Percentiles rank a stretch among this genome's conserved stretches.
phyloP scores from a whole-genome alignment of 2,888 invertebrate genomes.

The Nemapogon koenigi region DNA sequence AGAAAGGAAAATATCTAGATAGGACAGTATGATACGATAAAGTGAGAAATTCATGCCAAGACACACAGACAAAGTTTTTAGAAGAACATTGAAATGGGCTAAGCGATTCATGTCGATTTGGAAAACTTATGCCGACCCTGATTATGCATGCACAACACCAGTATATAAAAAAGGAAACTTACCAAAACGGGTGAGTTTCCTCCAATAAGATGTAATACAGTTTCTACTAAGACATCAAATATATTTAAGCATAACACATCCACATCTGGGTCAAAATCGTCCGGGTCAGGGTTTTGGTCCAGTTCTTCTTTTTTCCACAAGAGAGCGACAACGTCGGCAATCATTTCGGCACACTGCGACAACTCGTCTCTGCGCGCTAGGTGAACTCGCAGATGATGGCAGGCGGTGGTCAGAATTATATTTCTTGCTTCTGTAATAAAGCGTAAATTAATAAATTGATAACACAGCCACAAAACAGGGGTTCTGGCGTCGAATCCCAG shows the following conservation, averaged over 20 bases:
- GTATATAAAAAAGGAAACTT: constrained; percentile 17
- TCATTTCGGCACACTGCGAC: constrained; percentile 82
- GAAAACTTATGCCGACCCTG: no score
- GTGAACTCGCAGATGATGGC: constrained; percentile 85
- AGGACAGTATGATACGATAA: no score
- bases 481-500: no score
- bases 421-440: constrained; percentile 83
- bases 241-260: constrained; percentile 83
- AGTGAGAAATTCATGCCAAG: no score
- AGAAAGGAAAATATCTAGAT: no score
- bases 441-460: no score
- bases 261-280: constrained; percentile 71
- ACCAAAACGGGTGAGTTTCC: constrained; percentile 75
- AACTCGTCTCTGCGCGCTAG: constrained; percentile 83
- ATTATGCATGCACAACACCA: neutral
- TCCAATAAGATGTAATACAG: constrained; percentile 82
- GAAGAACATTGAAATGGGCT: no score
- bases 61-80: no score
- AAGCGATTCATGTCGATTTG: no score
- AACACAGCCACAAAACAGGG: no score
- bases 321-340: constrained; percentile 80
- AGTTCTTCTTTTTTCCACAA: constrained; percentile 59
- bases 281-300: constrained; percentile 44
- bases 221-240: constrained; percentile 85
- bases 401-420: constrained; percentile 81